phyloP scores from a whole-genome alignment of 2,888 invertebrate species.

The Caenorhabditis imperialis region DNA sequence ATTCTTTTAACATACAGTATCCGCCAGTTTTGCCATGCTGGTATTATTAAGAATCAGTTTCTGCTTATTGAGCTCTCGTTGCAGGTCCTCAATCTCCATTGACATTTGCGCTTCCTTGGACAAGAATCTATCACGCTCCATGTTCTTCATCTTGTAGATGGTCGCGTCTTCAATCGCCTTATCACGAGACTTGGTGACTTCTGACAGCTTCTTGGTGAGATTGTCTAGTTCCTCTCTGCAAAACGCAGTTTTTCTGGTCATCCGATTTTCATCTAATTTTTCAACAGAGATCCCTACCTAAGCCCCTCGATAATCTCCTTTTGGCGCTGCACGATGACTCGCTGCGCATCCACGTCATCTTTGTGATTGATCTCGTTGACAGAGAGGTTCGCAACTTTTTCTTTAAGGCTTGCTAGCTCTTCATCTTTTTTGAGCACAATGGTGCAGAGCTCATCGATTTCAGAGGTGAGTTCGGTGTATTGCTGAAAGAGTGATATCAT shows the following conservation, averaged over 20 bases:
- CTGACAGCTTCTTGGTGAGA: slow-evolving; percentile 36
- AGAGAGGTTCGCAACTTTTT: slow-evolving; percentile 42
- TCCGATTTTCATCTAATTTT: no score
- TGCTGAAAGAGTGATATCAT: slow-evolving; percentile 58
- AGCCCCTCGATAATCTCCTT: slow-evolving; percentile 60
- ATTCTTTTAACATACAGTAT: slow-evolving; percentile 47
- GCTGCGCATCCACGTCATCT: slow-evolving; percentile 56
- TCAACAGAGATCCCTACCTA: slow-evolving; percentile 34
- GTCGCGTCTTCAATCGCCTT: slow-evolving; percentile 47
- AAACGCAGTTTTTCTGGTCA: no score
- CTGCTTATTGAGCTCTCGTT: slow-evolving; percentile 60
- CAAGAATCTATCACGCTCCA: slow-evolving; percentile 55
- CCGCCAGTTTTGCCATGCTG: slow-evolving; percentile 57
- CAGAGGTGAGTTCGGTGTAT: slow-evolving; percentile 62
- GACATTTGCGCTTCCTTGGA: slow-evolving; percentile 60
- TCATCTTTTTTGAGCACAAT: slow-evolving; percentile 56
- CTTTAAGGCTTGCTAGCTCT: slow-evolving; percentile 54
- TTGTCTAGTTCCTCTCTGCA: slow-evolving; percentile 55
- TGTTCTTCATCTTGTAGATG: slow-evolving; percentile 44
- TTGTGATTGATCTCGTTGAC: slow-evolving; percentile 28
- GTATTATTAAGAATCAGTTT: slow-evolving; percentile 57
- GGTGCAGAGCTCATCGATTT: slow-evolving; percentile 62
- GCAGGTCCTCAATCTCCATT: slow-evolving; percentile 62
- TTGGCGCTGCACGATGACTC: slow-evolving; percentile 44
- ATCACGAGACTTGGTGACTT: slow-evolving; percentile 37